Base-by-base conservation (phyloP, 2,113 vertebrate genomes). In the Otus sunia region DNA sequence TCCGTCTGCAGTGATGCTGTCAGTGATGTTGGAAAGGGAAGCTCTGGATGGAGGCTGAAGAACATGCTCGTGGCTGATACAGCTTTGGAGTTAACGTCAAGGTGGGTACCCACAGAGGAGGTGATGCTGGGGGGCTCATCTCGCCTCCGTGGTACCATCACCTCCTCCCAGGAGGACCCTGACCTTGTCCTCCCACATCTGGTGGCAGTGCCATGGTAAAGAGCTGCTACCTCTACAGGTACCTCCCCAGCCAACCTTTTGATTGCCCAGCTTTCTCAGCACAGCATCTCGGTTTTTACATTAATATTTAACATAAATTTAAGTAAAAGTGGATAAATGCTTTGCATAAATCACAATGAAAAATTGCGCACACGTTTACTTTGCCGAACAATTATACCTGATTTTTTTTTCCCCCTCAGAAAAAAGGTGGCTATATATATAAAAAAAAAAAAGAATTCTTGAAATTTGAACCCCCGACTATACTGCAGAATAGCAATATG, bases 31-130 rank as follows among this genome's bases (percentile, higher is more conserved):
- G 60, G 50, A 6, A 29, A n/a, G 53, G 0, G 15, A 29, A n/a
- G 29, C 15, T 41, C 43, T 15, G 41, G 71, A 5, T 29, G 4
- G 45, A 47, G 18, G 20, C 45, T 47, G 45, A 21, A 47, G 45
- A 41, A 27, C 9, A 4, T 2, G n/a, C 25, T 41, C 1, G 3
- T 23, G 52, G 3, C 16, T 45, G 43, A 45, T 21, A 9, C 4
- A 25, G 43, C 43, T 34, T 29, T 29, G n/a, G 23, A 4, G 25
- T 18, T 5, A 5, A 20, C 22, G 4, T 10, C 27, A 13, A 23
- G 29, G 36, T 23, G 62, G 3, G 41, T 3, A 21, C 50, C 49
- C 11, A 5, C 14, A 3, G n/a, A 3, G 41, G 56, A 7, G 43
- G 67, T 10, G 66, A 60, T 17, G 32, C 36, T 4, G 30, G 15